Base-by-base conservation (phyloP, 1,140 invertebrate species). In the Elymnias hypermnestra region DNA sequence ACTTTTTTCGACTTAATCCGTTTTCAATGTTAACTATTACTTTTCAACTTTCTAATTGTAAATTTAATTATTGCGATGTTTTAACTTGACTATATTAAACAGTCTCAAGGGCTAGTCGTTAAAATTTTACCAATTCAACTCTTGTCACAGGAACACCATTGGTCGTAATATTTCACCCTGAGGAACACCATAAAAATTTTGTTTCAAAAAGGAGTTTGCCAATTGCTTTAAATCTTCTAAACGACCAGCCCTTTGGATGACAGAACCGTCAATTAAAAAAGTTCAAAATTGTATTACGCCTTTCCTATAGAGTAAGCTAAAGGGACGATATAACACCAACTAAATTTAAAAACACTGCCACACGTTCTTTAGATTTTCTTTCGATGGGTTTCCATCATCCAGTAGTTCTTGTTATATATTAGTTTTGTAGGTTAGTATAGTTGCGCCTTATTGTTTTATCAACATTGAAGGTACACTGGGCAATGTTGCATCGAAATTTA, bases 291-390 rank as follows among this genome's bases (percentile, higher is more conserved):
- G 14, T 46, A n/a, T 42, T 26, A 42, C 15, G 26, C 38, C 22
- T 40, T 19, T 29, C 25, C 38, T 49, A 13, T 49, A 49, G 46
- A 41, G 17, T 49, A 41, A 49, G 38, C 6, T 10, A 15, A 18
- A 37, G 39, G 21, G 28, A 35, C 36, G 39, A 38, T 37, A 41
- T 10, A 63, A 63, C 61, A 63, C 61, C 57, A 63, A 63, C 36
- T 53, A 50, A 41, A 36, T 47, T 42, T 45, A 38, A 53, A 36
- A 28, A 58, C 61, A 60, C 61, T 63, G 61, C 57, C 57, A 57
- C 53, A 49, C 19, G 15, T 41, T 10, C 31, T 15, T 13, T 33
- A 29, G 12, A 52, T 25, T 35, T 29, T 52, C 23, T 46, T 48
- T 41, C 37, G 29, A 31, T 39, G 36, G 25, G 51, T 49, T 40